phyloP scores from a whole-genome alignment of 2,888 invertebrate genomes.

The Cosmia trapezina region DNA sequence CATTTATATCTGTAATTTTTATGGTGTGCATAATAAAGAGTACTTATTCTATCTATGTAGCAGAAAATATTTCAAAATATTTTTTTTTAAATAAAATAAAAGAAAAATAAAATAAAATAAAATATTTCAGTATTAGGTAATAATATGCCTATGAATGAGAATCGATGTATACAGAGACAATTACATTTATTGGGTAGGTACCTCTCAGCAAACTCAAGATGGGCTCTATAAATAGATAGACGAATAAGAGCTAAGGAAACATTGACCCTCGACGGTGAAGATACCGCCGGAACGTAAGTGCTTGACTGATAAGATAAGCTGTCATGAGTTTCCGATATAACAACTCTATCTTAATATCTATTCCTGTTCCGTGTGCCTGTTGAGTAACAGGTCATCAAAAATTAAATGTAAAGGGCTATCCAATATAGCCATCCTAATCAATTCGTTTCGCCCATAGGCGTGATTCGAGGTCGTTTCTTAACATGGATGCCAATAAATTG shows the following conservation, averaged over 20 bases:
- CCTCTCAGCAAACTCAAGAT: neutral
- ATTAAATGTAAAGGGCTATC: too few species aligned
- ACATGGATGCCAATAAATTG: neutral
- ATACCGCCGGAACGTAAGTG: slow-evolving; percentile 10
- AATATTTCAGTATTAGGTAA: too few species aligned
- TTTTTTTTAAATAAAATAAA: too few species aligned
- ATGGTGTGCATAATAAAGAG: too few species aligned
- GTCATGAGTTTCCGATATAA: slow-evolving; percentile 7
- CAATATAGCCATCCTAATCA: neutral
- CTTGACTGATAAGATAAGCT: slow-evolving; percentile 20
- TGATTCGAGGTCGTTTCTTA: neutral
- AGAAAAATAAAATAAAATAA: too few species aligned
- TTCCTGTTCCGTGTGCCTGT: neutral
- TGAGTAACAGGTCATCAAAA: neutral
- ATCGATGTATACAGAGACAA: neutral
- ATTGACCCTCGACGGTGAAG: slow-evolving; percentile 18
- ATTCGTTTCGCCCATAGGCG: too few species aligned
- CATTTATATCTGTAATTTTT: too few species aligned
- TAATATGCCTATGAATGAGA: too few species aligned
- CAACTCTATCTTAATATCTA: slow-evolving; percentile 2
- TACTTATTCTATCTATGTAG: too few species aligned
- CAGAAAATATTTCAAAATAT: too few species aligned
- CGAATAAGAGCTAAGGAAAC: slow-evolving; percentile 18
- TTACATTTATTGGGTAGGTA: neutral
- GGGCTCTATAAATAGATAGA: slow-evolving; percentile 3